Evolutionary conservation across 2,113 vertebrate genomes (phyloP).

Genomic region (Dasyurus viverrinus): DNA sequence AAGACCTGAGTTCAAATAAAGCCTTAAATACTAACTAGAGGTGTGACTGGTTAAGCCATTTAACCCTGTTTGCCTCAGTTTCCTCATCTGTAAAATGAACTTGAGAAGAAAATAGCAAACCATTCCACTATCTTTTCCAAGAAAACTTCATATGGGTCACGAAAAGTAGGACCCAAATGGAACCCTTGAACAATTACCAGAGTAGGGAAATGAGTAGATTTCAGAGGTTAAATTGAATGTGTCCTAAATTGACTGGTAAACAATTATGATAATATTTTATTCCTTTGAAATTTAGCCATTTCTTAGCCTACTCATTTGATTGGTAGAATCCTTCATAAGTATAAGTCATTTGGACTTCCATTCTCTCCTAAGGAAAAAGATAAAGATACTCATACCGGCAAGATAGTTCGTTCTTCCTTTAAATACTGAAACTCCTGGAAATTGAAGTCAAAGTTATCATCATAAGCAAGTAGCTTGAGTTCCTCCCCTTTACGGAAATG

Average conservation of each 20-base stretch:
- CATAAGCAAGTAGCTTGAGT: constrained; percentile 87
- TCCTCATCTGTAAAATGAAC: too few relatives aligned
- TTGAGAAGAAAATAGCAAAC: too few relatives aligned
- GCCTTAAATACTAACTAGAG: background rate
- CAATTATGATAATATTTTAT: constrained; percentile 23
- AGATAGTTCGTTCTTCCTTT: constrained; percentile 87
- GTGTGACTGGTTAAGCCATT: background rate
- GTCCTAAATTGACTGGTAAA: constrained; percentile 54
- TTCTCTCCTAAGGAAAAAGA: constrained; percentile 28
- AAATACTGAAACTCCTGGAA: constrained; percentile 93
- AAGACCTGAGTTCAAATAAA: background rate
- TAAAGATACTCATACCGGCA: constrained; percentile 83
- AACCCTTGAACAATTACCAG: background rate
- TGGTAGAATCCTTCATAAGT: background rate
- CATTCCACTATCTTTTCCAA: background rate
- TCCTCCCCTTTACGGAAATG: constrained; percentile 88
- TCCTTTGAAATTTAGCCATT: background rate
- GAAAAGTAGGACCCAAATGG: background rate
- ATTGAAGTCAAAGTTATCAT: constrained; percentile 92
- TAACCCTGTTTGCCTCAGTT: background rate
- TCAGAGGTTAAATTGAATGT: constrained; percentile 65
- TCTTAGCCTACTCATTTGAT: background rate
- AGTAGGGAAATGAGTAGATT: background rate
- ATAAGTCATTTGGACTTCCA: constrained; percentile 4
- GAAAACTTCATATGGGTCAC: background rate